Base-by-base conservation (phyloP, 2,797 vertebrate species). In the Martes flavigula region DNA sequence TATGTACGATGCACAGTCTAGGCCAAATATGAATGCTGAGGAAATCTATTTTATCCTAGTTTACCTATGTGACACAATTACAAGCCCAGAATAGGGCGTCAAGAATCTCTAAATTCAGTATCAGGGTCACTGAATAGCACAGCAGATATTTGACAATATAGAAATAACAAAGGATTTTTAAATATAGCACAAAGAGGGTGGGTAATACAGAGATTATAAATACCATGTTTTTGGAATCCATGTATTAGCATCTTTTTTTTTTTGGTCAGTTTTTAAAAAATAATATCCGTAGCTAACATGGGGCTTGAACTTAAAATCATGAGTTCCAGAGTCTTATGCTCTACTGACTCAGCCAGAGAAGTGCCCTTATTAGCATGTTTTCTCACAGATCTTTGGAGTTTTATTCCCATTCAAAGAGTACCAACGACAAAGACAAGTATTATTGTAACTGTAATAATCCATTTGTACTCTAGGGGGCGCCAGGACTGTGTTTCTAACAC, bases 401-500 rank as follows among this genome's bases (percentile, higher is more conserved):
- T 89, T 75, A 51, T 72, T 91, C 5, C 27, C 23, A 30, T 62
- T 62, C 12, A 40, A 75, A 51, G 12, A 86, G 23, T 35, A 18
- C n/a, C 15, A 32, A 96, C 30, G 40, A 46, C 32, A 12, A 82
- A 25, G 0, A 1, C 20, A 56, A 60, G 25, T 13, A 46, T 85
- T 51, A 51, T 48, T 32, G 20, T 1, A 40, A 30, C 14, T 98
- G 97, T 96, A 98, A 51, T 98, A 98, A 97, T 94, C 7, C 1
- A 7, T 25, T 3, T 95, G 93, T 77, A 98, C 98, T 96, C 97
- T 96, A 89, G 98, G 97, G 96, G 98, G 97, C 87, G 64, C 96
- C 85, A 96, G 64, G 60, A 94, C 8, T 90, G 95, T 96, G 58
- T 21, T 93, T 96, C 20, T 96, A 64, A 94, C 73, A 46, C 20